Base-by-base conservation (phyloP, 2,113 vertebrate genomes). In the Albula glossodonta region DNA sequence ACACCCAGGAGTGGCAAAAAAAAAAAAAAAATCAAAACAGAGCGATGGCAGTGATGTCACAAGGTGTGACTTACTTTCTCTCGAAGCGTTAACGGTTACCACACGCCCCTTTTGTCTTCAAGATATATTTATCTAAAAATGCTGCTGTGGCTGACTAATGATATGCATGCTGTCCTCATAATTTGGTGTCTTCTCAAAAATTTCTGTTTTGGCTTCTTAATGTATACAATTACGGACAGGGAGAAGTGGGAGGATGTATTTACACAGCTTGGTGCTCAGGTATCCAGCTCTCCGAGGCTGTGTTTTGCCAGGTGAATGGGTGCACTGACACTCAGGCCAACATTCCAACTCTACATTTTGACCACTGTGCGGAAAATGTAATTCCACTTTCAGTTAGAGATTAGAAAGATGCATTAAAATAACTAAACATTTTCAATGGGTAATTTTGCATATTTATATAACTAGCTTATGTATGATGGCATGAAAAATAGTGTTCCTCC, bases 61-160 rank as follows among this genome's bases (percentile, higher is more conserved):
- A 84, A 84, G 74, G 82, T 79, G 82, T 83, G 77, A 83, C 56
- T 66, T 66, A 83, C 49, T 57, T 80, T 84, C 82, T 51, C 82
- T 80, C 48, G 63, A 83, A 79, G 82, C 4, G 31, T 77, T 31
- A 57, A 80, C 77, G 50, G 31, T 56, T 63, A 79, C 53, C 49
- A 57, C 77, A 83, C 49, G 57, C 52, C 74, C 60, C 49, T 87
- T 84, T 79, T 41, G 70, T 60, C 86, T 78, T 80, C 51, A 87
- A 87, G 53, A 52, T 77, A 87, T 83, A 83, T 50, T 87, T 87
- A 87, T 56, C 53, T 80, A 66, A 83, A 87, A 79, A 83, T 83
- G 53, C 74, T 51, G 70, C 82, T 87, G 77, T 80, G 51, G 66
- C 56, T 79, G 49, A 49, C 52, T 83, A 87, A 87, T 87, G 74